phyloP scores from a whole-genome alignment of 1,140 invertebrate genomes.

The Drosophila ogumai region DNA sequence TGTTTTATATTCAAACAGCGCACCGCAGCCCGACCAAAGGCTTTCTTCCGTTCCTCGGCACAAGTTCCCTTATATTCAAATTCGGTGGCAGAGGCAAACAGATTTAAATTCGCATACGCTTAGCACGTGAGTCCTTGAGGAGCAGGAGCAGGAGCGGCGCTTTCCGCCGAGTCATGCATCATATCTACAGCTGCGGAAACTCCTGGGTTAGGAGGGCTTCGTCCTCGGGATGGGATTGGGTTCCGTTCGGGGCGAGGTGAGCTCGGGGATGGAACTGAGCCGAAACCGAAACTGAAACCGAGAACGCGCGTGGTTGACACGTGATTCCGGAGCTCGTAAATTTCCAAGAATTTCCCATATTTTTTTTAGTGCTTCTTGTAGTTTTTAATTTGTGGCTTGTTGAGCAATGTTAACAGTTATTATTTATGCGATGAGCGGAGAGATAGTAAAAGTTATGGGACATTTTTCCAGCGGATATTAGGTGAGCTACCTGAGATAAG shows the following conservation, averaged over 20 bases:
- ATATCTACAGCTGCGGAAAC: constrained; percentile 68
- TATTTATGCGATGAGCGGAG: constrained; percentile 75
- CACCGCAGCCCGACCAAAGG: constrained; percentile 65
- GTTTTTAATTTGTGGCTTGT: constrained; percentile 84
- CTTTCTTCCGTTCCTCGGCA: constrained; percentile 46
- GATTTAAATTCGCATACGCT: constrained; percentile 78
- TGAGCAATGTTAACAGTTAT: constrained; percentile 79
- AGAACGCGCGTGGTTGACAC: constrained; percentile 80
- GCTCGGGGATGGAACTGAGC: constrained; percentile 25
- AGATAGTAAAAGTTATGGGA: constrained; percentile 66
- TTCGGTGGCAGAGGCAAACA: constrained; percentile 53
- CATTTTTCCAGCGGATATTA: constrained; percentile 67
- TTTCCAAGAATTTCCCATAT: constrained; percentile 53
- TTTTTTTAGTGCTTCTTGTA: constrained; percentile 81
- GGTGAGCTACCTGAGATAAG: constrained; percentile 55
- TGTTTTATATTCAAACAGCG: constrained; percentile 76
- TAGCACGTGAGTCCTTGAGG: constrained; percentile 67
- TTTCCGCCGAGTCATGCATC: constrained; percentile 81
- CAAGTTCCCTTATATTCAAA: constrained; percentile 65
- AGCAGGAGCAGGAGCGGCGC: constrained; percentile 40
- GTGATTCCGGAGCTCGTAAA: constrained; percentile 83
- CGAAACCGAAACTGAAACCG: constrained; percentile 21
- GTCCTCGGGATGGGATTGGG: constrained; percentile 24
- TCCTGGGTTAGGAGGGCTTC: constrained; percentile 27
- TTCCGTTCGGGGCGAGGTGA: constrained; percentile 15